Percentiles rank a stretch among this genome's conserved stretches.
Evolutionary conservation across 2,113 vertebrate species (phyloP).

Genomic region (Burhinus bistriatus): DNA sequence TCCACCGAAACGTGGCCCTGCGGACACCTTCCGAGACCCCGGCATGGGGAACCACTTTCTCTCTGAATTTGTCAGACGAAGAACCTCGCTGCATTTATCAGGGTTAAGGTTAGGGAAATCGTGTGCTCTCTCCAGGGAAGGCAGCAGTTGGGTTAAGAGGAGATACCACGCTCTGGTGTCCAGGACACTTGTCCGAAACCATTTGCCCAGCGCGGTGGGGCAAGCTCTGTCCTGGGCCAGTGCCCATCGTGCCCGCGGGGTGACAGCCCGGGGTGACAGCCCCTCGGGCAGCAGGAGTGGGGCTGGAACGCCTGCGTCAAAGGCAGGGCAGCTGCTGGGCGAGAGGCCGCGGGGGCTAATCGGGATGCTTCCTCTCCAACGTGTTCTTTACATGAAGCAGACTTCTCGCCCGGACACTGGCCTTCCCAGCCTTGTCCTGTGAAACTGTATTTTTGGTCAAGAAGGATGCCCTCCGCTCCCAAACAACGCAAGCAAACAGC

Average conservation of each 20-base stretch:
- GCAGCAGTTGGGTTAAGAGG: neutral
- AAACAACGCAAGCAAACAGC: too few relatives aligned
- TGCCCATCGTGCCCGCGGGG: neutral
- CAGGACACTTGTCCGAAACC: neutral
- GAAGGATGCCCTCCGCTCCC: neutral
- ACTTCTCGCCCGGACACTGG: fast-evolving
- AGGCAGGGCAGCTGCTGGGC: neutral
- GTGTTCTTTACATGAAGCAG: neutral
- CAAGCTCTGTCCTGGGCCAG: fast-evolving
- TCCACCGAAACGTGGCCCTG: neutral
- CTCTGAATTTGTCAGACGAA: neutral
- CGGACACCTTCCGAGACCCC: neutral
- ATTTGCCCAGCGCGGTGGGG: fast-evolving
- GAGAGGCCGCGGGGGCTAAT: fast-evolving
- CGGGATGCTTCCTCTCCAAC: fast-evolving
- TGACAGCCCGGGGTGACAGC: neutral
- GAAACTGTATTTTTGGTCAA: neutral
- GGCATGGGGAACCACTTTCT: fast-evolving
- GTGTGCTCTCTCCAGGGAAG: neutral
- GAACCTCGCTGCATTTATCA: neutral
- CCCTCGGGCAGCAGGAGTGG: neutral
- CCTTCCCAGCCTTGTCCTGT: too few relatives aligned
- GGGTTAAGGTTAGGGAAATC: neutral
- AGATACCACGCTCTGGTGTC: neutral
- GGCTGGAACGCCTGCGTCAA: neutral